Percentiles rank a stretch among this genome's conserved stretches.
These are phyloP conservation scores for Drosophila paracracens DNA, from an alignment of 2,888 invertebrate species.

Conservation along the genomic window DNA sequence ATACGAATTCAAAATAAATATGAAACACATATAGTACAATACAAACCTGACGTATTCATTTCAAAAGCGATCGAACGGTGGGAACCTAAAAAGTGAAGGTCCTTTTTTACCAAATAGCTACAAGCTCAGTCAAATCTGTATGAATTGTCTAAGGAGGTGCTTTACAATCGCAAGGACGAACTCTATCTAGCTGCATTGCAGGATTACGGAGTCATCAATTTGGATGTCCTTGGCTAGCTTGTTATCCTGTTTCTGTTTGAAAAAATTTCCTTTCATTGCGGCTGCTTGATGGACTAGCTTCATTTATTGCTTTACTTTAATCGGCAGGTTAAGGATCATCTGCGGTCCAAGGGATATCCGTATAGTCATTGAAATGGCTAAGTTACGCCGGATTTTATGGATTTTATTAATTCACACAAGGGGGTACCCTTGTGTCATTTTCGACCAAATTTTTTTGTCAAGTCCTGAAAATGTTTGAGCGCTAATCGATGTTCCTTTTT, in stretches of 20 bases:
- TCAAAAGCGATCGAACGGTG: neutral
- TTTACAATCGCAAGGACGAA: neutral
- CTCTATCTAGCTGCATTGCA: neutral
- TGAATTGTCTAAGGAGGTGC: neutral
- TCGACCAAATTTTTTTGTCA: rapidly evolving
- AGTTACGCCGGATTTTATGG: neutral
- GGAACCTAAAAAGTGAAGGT: neutral
- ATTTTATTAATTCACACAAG: neutral
- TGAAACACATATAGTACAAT: conserved; percentile 85
- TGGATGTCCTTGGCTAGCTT: neutral
- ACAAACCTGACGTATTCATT: conserved; percentile 84
- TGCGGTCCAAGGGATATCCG: neutral
- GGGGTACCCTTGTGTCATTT: neutral
- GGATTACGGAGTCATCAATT: neutral
- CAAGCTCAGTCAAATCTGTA: neutral
- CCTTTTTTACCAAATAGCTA: neutral
- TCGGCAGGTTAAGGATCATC: neutral
- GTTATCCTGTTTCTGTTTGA: neutral
- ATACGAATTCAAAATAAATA: conserved; percentile 83
- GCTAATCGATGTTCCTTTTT: neutral
- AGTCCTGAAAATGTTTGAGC: neutral
- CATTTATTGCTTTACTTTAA: neutral
- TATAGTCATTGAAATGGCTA: neutral
- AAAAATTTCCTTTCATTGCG: neutral
- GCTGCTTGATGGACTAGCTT: neutral